Evolutionary conservation across 2,113 vertebrate genomes (phyloP), one percentile per base, ranked within the genome.

Genomic region (Machaerirhynchus nigripectus): DNA sequence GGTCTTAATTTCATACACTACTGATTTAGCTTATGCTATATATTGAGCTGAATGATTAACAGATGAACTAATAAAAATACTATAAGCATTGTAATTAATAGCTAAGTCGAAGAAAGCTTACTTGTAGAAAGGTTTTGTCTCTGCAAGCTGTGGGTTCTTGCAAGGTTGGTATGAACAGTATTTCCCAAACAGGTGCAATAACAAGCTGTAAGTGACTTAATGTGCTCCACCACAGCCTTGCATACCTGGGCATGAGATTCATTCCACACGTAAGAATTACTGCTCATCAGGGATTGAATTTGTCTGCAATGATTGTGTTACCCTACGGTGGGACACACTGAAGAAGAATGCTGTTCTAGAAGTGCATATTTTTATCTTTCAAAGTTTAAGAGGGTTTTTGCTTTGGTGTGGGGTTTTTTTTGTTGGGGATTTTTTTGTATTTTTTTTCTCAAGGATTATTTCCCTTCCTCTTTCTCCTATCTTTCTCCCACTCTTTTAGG

Each of bases 251-350:
- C n/a, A 61, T 1, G 3, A 75, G 21, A 47, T 37, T 64, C 8
- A 68, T 52, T 78, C 17, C 42, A 79, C 68, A 74, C 59, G 63
- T 31, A 77, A 73, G 18, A 59, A 78, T n/a, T 35, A 53, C 30
- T 55, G 13, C 11, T 35, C 21, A 39, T 22, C 6, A 24, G 42
- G 67, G 56, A 53, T 27, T 4, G 37, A 21, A 64, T 64, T 73
- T 88, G 8, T 47, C 42, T 79, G 46, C 55, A 69, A 6, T 33
- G 12, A 12, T 46, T 73, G 13, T 44, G 10, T n/a, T 79, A 68
- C 15, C 2, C 4, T 52, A 2, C 31, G 37, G 24, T 40, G 21
- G 31, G 13, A 73, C 19, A 47, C 0, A 1, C 1, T 40, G 44
- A 64, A 73, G 31, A 64, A 33, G 8, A 83, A 24, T 4, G 7